These are phyloP conservation scores for Felis chaus DNA, from an alignment of 2,113 vertebrate genomes.

Conservation along the genomic window DNA sequence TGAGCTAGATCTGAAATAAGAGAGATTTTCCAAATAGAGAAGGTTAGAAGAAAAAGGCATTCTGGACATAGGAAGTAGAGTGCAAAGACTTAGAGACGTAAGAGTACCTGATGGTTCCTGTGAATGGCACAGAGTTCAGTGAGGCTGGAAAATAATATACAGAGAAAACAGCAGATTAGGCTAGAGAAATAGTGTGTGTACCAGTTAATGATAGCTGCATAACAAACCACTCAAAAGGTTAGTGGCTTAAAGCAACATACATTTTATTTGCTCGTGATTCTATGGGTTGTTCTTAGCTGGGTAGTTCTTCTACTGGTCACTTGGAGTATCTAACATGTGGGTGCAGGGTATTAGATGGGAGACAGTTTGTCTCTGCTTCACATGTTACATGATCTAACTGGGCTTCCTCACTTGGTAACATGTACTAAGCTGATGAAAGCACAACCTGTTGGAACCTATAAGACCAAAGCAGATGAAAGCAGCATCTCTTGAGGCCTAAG, in stretches of 20 bases:
- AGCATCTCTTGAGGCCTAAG: background rate
- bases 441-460: background rate
- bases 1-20: constrained; percentile 3
- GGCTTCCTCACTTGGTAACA: background rate
- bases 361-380: background rate
- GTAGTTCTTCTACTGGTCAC: background rate
- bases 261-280: background rate
- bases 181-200: background rate
- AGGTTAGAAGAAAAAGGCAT: background rate
- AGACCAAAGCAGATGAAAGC: background rate
- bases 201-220: background rate
- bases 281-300: background rate
- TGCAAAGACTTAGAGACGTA: background rate
- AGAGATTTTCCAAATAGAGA: background rate
- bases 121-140: background rate
- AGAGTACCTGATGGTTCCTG: background rate
- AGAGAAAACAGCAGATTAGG: background rate
- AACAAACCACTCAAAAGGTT: background rate
- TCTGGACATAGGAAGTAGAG: background rate
- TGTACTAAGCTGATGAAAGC: background rate
- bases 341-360: background rate
- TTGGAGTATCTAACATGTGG: background rate
- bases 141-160: constrained; percentile 4
- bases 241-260: background rate
- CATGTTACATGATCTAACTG: background rate